A percentile compares a stretch with the other conserved stretches of the same genome.
Conservation (phyloP, 2,888 invertebrate species). For the Phragmatobia fuliginosa region DNA sequence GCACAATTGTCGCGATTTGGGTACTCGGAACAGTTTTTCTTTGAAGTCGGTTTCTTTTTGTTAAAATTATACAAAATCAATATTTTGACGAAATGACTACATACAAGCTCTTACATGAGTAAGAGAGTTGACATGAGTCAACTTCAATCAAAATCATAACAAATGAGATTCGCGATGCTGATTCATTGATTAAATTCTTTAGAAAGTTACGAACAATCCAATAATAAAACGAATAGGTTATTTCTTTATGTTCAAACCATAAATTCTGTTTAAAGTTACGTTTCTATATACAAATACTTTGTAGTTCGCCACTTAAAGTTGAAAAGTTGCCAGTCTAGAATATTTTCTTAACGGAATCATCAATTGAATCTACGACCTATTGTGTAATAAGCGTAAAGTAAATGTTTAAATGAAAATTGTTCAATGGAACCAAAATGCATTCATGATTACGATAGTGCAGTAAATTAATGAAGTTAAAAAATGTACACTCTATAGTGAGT, state of each 20-base stretch:
- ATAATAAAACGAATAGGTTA: not conserved
- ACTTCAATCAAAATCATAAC: conserved; percentile 16
- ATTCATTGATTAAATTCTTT: conserved; percentile 17
- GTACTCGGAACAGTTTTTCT: no score
- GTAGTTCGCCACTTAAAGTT: not conserved
- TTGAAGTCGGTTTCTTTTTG: no score
- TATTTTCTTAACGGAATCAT: not conserved
- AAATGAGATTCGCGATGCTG: conserved; percentile 16
- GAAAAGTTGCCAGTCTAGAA: not conserved
- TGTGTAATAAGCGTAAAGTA: not conserved
- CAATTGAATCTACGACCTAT: not conserved
- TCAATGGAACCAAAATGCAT: no score
- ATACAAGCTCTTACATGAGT: not conserved
- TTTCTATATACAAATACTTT: not conserved
- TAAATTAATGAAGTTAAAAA: conserved; percentile 8
- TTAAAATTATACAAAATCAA: no score
- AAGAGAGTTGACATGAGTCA: no score
- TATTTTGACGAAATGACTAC: not conserved
- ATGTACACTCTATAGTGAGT: conserved; percentile 3
- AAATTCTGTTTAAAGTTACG: no score
- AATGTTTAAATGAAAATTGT: not conserved
- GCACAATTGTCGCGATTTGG: no score
- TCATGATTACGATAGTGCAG: no score
- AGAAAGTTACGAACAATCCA: conserved; percentile 9
- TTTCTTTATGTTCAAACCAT: not conserved